Base-by-base conservation (phyloP, 1,140 invertebrate species). In the Drosophila littoralis region DNA sequence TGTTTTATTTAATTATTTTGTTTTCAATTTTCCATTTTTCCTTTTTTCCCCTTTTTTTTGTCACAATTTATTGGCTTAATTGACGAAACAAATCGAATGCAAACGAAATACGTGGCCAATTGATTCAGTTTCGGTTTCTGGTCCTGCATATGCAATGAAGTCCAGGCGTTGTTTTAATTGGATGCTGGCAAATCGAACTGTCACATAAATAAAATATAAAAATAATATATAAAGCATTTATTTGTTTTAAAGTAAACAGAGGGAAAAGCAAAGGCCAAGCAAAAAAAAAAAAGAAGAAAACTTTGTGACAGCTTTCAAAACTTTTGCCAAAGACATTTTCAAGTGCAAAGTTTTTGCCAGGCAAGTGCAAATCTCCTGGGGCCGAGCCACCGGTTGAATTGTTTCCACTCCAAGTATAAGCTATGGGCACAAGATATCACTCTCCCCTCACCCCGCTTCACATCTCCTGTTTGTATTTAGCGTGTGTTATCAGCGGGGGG, bases 1-100 rank as follows among this genome's bases (percentile, higher is more conserved):
- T 64, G 66, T 77, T 76, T 77, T 77, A 45, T 54, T 54, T 54
- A 54, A 54, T 38, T 54, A 45, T n/a, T 68, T 42, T 38, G 36
- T 38, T 36, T 51, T 38, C 9, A 46, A 45, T 50, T 42, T 69
- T 38, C 28, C 12, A 36, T 35, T 48, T 33, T 12, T 52, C 43
- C 5, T 13, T 51, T 58, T 69, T 15, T 54, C 15, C 43, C 45
- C 57, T 46, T 48, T 66, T 59, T 51, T 59, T 51, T 51, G 48
- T n/a, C 65, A 43, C 64, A 83, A 70, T 88, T 88, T 66, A 88
- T 72, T 83, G 76, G 84, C 69, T 86, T 83, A 89, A 88, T 88
- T 89, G 77, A 88, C 67, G 65, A 77, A 89, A 65, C 55, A 67
- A 78, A 78, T 60, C 63, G 79, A 71, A 42, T 64, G 51, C 38